Conservation (phyloP, 2,888 invertebrate species). For the Lepidochrysops patricia region DNA sequence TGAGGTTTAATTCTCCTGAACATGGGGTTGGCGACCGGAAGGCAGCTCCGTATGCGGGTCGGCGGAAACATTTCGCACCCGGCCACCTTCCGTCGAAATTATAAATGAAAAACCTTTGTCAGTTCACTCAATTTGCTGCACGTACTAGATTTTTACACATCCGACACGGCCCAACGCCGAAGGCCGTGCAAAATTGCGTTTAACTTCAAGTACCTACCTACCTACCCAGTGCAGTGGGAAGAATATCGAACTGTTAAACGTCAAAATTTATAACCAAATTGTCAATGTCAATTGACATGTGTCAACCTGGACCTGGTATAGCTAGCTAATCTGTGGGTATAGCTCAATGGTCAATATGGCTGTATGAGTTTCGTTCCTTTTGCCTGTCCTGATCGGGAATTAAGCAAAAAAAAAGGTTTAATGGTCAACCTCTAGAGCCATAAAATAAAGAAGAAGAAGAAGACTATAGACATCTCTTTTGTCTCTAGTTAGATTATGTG, state of each 20-base stretch:
- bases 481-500: no score
- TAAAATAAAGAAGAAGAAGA: no score
- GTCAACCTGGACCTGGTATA: no score
- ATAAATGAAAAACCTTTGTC: slow-evolving; percentile 26
- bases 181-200: slow-evolving; percentile 15
- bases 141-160: slow-evolving; percentile 31
- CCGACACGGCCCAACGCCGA: slow-evolving; percentile 23
- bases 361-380: no score
- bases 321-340: no score
- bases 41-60: slow-evolving; percentile 64
- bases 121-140: slow-evolving; percentile 42
- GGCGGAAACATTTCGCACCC: slow-evolving; percentile 62
- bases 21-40: slow-evolving; percentile 66
- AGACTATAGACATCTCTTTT: no score
- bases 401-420: no score
- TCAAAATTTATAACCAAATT: background rate
- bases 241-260: slow-evolving; percentile 19
- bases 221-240: no score
- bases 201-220: background rate
- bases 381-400: no score
- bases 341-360: no score
- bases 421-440: no score
- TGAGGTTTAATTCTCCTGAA: slow-evolving; percentile 57
- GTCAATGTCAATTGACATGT: background rate
- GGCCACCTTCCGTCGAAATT: slow-evolving; percentile 37